Base-by-base conservation (phyloP, 2,888 invertebrate species). In the Ecdyonurus torrentis region DNA sequence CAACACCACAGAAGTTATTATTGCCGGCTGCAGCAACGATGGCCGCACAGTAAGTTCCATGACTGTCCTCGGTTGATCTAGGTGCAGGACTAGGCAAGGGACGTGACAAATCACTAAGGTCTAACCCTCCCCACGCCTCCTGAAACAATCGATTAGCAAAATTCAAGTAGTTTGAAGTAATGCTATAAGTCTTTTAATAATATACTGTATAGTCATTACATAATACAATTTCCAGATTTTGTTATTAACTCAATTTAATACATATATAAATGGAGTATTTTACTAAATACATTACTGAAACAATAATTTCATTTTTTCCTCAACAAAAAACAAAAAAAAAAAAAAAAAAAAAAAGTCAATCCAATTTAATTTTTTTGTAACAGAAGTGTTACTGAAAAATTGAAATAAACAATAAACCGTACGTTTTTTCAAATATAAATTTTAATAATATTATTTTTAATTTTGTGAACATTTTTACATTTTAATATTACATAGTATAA, bases 21-120 rank as follows among this genome's bases (percentile, higher is more conserved):
- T 76, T 74, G 1, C 73, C 74, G n/a, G 70, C 69, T 73, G 76
- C 76, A 7, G 75, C 73, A 25, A 68, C 64, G 52, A 75, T 74
- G 1, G 74, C 75, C 2, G 75, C 76, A 69, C 76, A 76, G 24
- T 75, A 67, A 1, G 76, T 76, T 1, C 76, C 76, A 65, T 76
- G 76, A 67, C 75, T 75, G 68, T 62, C 25, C 18, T 20, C 23
- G 2, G 58, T 18, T 3, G 23, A 2, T 19, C 7, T 19, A 18
- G 37, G 22, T 25, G 55, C 62, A 22, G 62, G 62, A 20, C 25
- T 37, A 7, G 62, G 62, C 22, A 58, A 23, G 52, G 23, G 52
- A 23, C 37, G 24, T 19, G 23, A 19, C 10, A 58, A 22, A 52
- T 58, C 58, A 15, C 58, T 25, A 19, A 62, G 23, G 58, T 62